Percentiles rank a stretch among this genome's conserved stretches.
phyloP scores from a whole-genome alignment of 2,888 invertebrate species.

The Dromius quadrimaculatus region DNA sequence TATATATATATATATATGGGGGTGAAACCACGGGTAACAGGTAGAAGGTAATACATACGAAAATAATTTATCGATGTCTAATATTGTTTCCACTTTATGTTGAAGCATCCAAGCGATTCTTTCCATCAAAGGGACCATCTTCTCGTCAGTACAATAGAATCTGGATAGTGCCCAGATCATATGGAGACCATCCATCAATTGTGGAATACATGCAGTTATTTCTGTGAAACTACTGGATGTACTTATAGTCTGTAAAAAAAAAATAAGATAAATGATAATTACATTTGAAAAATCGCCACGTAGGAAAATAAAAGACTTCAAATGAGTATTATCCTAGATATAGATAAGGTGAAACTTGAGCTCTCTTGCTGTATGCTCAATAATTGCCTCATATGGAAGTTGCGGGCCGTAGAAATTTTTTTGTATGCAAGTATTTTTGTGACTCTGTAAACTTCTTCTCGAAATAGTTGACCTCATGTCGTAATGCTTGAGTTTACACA shows the following conservation, averaged over 20 bases:
- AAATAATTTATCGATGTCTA: conserved; percentile 81
- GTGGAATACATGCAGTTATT: conserved; percentile 80
- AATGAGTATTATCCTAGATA: too few relatives aligned
- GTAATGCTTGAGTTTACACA: too few relatives aligned
- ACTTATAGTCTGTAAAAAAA: conserved; percentile 61
- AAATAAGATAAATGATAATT: neutral
- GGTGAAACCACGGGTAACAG: too few relatives aligned
- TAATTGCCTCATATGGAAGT: conserved; percentile 8
- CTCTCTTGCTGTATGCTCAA: too few relatives aligned
- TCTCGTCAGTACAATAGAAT: conserved; percentile 86
- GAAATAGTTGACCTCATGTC: too few relatives aligned
- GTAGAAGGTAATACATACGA: too few relatives aligned
- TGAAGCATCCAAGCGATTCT: conserved; percentile 87
- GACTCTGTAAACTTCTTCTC: too few relatives aligned
- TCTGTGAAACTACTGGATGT: conserved; percentile 74
- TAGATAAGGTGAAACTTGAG: conserved; percentile 24
- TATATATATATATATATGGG: too few relatives aligned
- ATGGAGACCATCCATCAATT: conserved; percentile 85
- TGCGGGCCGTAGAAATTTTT: conserved; percentile 14
- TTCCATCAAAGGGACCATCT: conserved; percentile 86
- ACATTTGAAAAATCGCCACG: too few relatives aligned
- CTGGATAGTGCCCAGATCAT: conserved; percentile 93
- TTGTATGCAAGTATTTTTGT: too few relatives aligned
- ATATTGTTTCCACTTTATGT: conserved; percentile 78
- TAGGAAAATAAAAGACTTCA: too few relatives aligned